A percentile compares a stretch with the other conserved stretches of the same genome.
Conservation (phyloP, 2,797 vertebrate species). For the Staurois parvus region DNA sequence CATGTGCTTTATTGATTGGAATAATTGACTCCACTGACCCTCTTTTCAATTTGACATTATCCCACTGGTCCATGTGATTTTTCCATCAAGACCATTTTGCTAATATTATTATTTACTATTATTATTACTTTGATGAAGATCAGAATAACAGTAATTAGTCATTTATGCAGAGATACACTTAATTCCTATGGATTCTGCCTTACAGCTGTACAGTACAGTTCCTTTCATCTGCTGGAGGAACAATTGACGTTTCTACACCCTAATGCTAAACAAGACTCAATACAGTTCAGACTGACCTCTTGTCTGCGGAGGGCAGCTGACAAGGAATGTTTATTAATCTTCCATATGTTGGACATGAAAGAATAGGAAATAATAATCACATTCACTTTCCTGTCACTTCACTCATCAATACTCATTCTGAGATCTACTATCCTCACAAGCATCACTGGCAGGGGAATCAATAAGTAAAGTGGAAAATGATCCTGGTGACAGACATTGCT, state of each 20-base stretch:
- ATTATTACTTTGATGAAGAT: neutral
- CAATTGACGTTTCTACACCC: too few species aligned
- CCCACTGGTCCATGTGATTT: neutral
- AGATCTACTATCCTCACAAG: neutral
- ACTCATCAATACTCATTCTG: slow-evolving; percentile 11
- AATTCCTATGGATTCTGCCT: neutral
- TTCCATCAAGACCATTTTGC: neutral
- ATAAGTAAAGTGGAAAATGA: slow-evolving; percentile 15
- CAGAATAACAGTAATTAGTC: neutral
- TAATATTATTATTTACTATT: neutral
- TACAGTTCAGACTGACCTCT: neutral
- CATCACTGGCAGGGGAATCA: slow-evolving; percentile 16
- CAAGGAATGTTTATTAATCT: slow-evolving; percentile 10
- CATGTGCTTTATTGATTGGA: neutral
- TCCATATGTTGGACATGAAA: slow-evolving; percentile 12
- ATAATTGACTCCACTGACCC: neutral
- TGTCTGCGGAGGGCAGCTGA: neutral
- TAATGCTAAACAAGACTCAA: neutral
- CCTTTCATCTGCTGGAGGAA: too few species aligned
- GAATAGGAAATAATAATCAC: slow-evolving; percentile 31
- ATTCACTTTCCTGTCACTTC: slow-evolving; percentile 37
- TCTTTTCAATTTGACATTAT: neutral
- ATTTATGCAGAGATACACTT: neutral
- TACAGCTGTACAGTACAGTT: too few species aligned
- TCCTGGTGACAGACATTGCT: neutral